Evolutionary conservation across 53 echinoderm and acorn worm genomes (phyloP).

Genomic region (Arbacia lixula): DNA sequence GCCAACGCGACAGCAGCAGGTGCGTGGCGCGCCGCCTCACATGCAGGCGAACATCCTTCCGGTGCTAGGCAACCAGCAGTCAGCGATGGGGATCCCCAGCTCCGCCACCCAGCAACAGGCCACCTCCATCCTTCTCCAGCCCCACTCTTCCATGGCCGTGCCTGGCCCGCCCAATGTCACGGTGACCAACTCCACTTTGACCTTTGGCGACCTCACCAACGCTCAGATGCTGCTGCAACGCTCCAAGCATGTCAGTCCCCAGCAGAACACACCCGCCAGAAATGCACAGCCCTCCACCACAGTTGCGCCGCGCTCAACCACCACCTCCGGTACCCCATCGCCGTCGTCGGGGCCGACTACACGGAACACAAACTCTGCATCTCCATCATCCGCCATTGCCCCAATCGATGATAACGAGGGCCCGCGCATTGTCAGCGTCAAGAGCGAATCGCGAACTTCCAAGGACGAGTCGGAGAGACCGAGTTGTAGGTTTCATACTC

Average conservation of each 20-base stretch:
- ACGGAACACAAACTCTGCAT: conserved; percentile 17
- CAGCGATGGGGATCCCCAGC: not conserved
- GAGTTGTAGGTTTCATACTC: conserved; percentile 29
- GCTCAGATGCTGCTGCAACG: not conserved
- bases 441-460: conserved; percentile 18
- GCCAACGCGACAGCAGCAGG: not conserved
- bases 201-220: conserved; percentile 46
- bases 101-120: not conserved
- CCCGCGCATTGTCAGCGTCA: conserved; percentile 34
- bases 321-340: not conserved
- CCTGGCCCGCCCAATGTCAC: conserved; percentile 35
- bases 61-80: conserved; percentile 33
- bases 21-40: not conserved
- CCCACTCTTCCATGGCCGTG: not conserved
- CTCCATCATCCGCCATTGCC: conserved; percentile 16
- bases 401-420: not conserved
- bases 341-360: not conserved
- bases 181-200: not conserved
- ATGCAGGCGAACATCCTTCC: conserved; percentile 50
- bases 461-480: conserved; percentile 37
- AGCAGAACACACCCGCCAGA: not conserved
- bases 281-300: not conserved
- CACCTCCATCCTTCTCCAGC: not conserved
- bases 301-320: not conserved
- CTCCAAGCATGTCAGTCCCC: not conserved